Evolutionary conservation across 2,113 vertebrate species (phyloP).

Genomic region (Takifugu bimaculatus): DNA sequence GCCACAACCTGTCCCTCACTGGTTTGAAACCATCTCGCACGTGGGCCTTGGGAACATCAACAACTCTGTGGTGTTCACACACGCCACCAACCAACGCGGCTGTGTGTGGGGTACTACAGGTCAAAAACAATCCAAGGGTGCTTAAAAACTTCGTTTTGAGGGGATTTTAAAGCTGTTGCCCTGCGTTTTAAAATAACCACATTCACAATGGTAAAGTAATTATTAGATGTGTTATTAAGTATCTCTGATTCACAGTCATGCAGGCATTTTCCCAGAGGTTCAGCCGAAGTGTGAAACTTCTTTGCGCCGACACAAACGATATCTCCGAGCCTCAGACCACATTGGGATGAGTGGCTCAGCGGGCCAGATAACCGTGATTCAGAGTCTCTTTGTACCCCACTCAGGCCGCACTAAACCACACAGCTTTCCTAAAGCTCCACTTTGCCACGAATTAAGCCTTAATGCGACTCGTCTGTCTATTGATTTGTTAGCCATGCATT

Average conservation of each 20-base stretch:
- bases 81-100: no score
- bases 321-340: slow-evolving; percentile 37
- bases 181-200: no score
- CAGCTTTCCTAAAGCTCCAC: slow-evolving; percentile 68
- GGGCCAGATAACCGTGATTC: slow-evolving; percentile 55
- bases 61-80: no score
- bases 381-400: slow-evolving; percentile 36
- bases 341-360: slow-evolving; percentile 43
- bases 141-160: no score
- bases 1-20: no score
- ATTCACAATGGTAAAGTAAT: no score
- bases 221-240: background rate
- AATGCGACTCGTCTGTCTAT: slow-evolving; percentile 72
- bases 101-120: no score
- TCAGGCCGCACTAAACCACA: slow-evolving; percentile 44
- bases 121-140: no score
- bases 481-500: slow-evolving; percentile 73
- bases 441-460: slow-evolving; percentile 70
- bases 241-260: background rate
- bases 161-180: no score
- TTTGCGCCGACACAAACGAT: slow-evolving; percentile 14
- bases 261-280: slow-evolving; percentile 8
- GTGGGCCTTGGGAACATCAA: no score
- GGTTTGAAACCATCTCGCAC: no score
- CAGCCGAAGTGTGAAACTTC: slow-evolving; percentile 23